phyloP scores from a whole-genome alignment of 2,888 invertebrate species.

The Strigamia crassipes region DNA sequence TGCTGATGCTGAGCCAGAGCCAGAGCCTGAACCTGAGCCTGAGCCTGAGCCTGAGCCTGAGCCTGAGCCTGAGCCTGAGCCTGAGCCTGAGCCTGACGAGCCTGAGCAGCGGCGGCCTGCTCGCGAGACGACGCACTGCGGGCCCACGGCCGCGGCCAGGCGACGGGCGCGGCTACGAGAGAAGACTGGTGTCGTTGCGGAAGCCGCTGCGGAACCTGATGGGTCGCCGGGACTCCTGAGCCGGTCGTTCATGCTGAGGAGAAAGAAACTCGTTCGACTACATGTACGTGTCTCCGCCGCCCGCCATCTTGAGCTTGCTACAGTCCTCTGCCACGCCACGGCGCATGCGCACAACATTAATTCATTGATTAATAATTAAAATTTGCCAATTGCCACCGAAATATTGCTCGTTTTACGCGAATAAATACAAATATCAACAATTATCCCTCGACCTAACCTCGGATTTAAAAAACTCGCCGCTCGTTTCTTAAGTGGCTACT shows the following conservation, averaged over 20 bases:
- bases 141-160: background rate
- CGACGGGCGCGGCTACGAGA: background rate
- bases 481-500: conserved; percentile 1
- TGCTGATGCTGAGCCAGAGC: too few relatives aligned
- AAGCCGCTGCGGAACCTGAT: conserved; percentile 6
- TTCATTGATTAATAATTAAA: conserved; percentile 21
- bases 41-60: too few relatives aligned
- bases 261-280: conserved; percentile 5
- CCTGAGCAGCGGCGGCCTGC: conserved; percentile 20
- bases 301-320: conserved; percentile 35
- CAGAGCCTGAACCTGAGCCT: too few relatives aligned
- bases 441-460: too few relatives aligned
- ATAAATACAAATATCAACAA: background rate
- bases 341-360: conserved; percentile 1
- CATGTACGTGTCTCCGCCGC: conserved; percentile 41
- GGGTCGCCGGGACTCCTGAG: background rate
- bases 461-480: too few relatives aligned
- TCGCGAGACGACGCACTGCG: conserved; percentile 39
- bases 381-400: background rate
- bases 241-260: conserved; percentile 21
- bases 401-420: background rate
- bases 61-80: too few relatives aligned
- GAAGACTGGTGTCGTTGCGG: conserved; percentile 7
- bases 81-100: background rate
- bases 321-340: background rate